Base-by-base conservation (phyloP, 2,113 vertebrate species). In the Rhagologus leucostigma region DNA sequence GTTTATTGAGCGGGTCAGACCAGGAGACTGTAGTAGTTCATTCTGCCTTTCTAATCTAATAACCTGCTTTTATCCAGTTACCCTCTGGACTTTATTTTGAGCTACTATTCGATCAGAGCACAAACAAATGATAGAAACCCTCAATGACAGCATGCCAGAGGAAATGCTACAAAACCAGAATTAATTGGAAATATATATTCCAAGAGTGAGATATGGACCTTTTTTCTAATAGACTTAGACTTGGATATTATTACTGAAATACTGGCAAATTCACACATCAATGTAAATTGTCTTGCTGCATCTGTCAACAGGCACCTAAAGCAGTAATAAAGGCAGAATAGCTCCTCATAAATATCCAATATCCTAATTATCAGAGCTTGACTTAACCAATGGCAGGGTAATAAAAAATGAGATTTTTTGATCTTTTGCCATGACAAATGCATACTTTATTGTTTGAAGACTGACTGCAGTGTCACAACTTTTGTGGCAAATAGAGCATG, bases 321-420 rank as follows among this genome's bases (percentile, higher is more conserved):
- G 95, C 95, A 93, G 91, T 96, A 97, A 98, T 98, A 98, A 98
- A 98, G 85, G 93, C 95, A 96, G 97, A 97, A 96, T 93, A 95
- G 97, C 91, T 92, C 78, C 96, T 97, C 97, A 97, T 98, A 98
- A 98, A 98, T 97, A 97, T 97, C 96, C 96, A 83, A 76, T 97
- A 95, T 94, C 96, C 95, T 97, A 97, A 97, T 98, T 98, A 98
- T 97, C 96, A 96, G 97, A 97, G 96, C 96, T 97, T 96, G 96
- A 94, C 97, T 97, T 97, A 97, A 96, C 97, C 97, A 97, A 97
- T 97, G 94, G 95, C 87, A 89, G 92, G 86, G 87, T 96, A 96
- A 91, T 98, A 97, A 97, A 98, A 97, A 95, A 89, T 55, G 57
- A 93, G 93, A 73, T 83, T 94, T 92, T 95, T 92, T 96, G 96